phyloP scores from a whole-genome alignment of 2,113 vertebrate species.

The Coryphaenoides rupestris region DNA sequence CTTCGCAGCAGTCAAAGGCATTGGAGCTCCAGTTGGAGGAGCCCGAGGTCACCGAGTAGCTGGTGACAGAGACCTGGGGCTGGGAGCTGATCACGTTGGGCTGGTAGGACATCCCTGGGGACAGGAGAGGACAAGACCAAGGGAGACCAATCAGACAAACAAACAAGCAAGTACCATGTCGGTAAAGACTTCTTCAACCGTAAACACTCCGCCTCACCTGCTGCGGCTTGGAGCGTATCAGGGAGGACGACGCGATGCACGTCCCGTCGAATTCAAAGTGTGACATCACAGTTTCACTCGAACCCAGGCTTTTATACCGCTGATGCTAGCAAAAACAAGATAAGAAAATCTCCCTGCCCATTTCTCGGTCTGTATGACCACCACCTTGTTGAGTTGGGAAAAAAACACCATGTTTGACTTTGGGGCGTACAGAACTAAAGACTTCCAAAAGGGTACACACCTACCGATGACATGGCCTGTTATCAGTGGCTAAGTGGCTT shows the following conservation, averaged over 20 bases:
- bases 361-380: constrained; percentile 17
- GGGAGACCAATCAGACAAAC: not conserved
- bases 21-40: constrained; percentile 66
- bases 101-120: constrained; percentile 66
- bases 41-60: constrained; percentile 47
- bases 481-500: constrained; percentile 36
- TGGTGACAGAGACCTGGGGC: constrained; percentile 59
- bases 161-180: no score
- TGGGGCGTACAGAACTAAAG: constrained; percentile 40
- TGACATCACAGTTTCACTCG: constrained; percentile 16
- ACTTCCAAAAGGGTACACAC: constrained; percentile 21
- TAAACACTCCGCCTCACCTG: constrained; percentile 18
- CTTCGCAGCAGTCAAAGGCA: constrained; percentile 71
- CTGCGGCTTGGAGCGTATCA: not conserved
- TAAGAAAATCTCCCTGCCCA: constrained; percentile 5
- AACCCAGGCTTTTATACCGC: constrained; percentile 19
- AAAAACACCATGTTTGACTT: constrained; percentile 61
- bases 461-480: constrained; percentile 8
- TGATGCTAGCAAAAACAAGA: constrained; percentile 14
- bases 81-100: constrained; percentile 63
- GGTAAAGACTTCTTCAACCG: not conserved
- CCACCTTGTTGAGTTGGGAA: constrained; percentile 14
- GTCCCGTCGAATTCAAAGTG: constrained; percentile 41
- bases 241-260: not conserved
- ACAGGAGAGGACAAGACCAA: not conserved